Evolutionary conservation across 1,140 invertebrate species (phyloP), one percentile per base, ranked within the genome.

Genomic region (Gonatopus flavifemur): DNA sequence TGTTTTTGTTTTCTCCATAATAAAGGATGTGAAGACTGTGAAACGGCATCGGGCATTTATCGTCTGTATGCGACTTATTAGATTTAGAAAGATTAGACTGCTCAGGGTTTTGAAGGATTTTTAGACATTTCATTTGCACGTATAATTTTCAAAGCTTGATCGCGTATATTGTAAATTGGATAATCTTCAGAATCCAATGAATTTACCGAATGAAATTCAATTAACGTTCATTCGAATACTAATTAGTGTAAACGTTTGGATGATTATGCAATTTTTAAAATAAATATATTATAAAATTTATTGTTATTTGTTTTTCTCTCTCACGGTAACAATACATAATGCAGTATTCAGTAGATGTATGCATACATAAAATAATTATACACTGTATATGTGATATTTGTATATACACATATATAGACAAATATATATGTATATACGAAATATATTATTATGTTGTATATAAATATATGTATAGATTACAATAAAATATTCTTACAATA

Each of bases 261-360:
- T n/a, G n/a, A n/a, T n/a, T 13, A 28, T 47, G 43, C 50, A 52
- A n/a, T n/a, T n/a, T 67, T 66, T 58, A 66, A 47, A 59, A 49
- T 50, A 57, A 57, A 59, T 58, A 63, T 63, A 47, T 46, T 63
- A 57, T 57, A 61, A 61, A 61, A 55, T 63, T 63, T 63, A 62
- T 62, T 62, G 45, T 54, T 52, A n/a, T n/a, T n/a, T n/a, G n/a
- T n/a, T n/a, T n/a, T n/a, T n/a, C n/a, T n/a, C n/a, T n/a, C 44
- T 49, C 56, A 49, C 44, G 36, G 37, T 58, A 54, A 64, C 49
- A 54, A 51, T 59, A 55, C 39, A 62, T 59, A 15, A 18, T 53
- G 32, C 46, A 61, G 41, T 61, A 63, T 58, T 55, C 56, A 59
- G 52, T 58, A 61, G 57, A 60, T 51, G 42, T 57, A 52, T 46